Conservation (phyloP, 1,140 invertebrate genomes). For the Brachionus rotundiformis region DNA sequence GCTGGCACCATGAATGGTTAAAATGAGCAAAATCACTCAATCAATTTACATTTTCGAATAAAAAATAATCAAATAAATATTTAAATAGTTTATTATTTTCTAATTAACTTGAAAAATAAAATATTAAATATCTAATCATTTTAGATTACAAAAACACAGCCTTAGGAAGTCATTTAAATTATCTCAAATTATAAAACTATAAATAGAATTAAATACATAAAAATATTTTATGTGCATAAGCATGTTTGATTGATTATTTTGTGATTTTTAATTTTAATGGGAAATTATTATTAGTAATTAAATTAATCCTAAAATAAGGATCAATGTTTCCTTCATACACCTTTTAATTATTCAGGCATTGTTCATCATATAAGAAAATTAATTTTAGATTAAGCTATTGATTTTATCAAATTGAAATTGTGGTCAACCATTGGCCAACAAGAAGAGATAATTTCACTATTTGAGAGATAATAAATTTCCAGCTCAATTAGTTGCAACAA, state of each 20-base stretch:
- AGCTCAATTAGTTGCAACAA: not conserved
- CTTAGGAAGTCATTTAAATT: too few species aligned
- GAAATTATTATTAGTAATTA: slow-evolving; percentile 17
- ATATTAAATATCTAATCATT: too few species aligned
- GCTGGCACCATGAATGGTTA: too few species aligned
- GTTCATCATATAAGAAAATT: not conserved
- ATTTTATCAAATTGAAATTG: too few species aligned
- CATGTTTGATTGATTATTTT: slow-evolving; percentile 7
- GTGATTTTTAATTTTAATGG: not conserved
- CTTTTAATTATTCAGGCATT: not conserved
- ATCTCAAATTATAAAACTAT: not conserved
- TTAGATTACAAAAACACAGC: too few species aligned
- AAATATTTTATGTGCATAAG: not conserved
- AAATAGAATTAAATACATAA: not conserved
- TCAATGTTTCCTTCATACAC: not conserved
- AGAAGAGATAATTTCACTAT: not conserved
- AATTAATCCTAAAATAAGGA: not conserved
- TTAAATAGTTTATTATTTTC: too few species aligned
- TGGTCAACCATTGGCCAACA: too few species aligned
- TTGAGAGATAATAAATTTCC: not conserved
- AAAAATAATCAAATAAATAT: too few species aligned
- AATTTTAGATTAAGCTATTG: not conserved
- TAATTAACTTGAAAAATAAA: too few species aligned
- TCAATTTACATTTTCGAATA: too few species aligned
- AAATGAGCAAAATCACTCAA: too few species aligned